Percentiles rank a stretch among this genome's conserved stretches.
phyloP scores from a whole-genome alignment of 1,140 invertebrate species.

The Mycetomoellerius zeteki region DNA sequence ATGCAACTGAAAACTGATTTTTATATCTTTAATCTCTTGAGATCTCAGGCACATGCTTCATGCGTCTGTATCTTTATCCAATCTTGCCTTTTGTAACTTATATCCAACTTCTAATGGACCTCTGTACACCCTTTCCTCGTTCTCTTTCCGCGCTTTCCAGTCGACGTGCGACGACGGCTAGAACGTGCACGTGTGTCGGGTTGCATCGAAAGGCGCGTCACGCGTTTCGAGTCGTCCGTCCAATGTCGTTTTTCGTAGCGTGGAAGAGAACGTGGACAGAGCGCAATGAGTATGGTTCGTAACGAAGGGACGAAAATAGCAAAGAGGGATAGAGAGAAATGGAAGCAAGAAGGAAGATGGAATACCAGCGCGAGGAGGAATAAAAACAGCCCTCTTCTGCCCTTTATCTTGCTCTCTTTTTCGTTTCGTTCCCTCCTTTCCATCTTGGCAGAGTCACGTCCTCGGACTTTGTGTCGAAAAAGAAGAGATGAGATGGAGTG shows the following conservation, averaged over 20 bases:
- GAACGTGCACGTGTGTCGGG: constrained; percentile 61
- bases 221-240: constrained; percentile 67
- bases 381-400: constrained; percentile 66
- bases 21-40: not conserved
- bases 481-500: constrained; percentile 45
- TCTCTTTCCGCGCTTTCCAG: constrained; percentile 74
- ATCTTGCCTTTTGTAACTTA: not conserved
- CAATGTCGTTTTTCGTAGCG: constrained; percentile 42
- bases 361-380: constrained; percentile 47
- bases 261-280: constrained; percentile 28
- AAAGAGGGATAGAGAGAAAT: constrained; percentile 54
- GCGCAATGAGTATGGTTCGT: constrained; percentile 38
- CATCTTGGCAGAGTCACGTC: constrained; percentile 57
- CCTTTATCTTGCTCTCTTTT: constrained; percentile 53
- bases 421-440: constrained; percentile 40
- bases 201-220: constrained; percentile 79
- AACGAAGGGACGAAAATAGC: constrained; percentile 52
- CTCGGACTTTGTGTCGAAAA: constrained; percentile 52
- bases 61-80: not conserved
- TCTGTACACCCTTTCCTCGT: constrained; percentile 37
- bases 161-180: constrained; percentile 60
- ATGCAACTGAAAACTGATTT: not conserved
- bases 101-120: constrained; percentile 40
- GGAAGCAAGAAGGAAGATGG: constrained; percentile 32
- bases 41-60: not conserved